phyloP scores from a whole-genome alignment of 2,888 invertebrate species.

The Cosmorhoe ocellata region DNA sequence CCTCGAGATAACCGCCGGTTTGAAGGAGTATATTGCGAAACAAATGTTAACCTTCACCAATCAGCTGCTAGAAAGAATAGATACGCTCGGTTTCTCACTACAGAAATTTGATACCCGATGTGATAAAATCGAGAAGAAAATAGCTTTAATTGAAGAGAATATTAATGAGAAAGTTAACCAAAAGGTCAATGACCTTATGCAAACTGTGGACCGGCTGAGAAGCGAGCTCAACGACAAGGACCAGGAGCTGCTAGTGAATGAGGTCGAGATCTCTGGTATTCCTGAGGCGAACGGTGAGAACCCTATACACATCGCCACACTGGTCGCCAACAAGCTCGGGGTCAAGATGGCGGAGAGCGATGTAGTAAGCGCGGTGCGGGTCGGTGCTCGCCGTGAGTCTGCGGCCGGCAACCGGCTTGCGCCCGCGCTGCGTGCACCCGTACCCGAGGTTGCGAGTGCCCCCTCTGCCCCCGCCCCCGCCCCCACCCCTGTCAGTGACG shows the following conservation, averaged over 20 bases:
- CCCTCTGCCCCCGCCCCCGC: not conserved
- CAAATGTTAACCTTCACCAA: conserved; percentile 2
- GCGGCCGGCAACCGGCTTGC: conserved; percentile 5
- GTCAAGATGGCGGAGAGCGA: conserved; percentile 25
- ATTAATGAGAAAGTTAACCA: not conserved
- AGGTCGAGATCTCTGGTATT: conserved; percentile 26
- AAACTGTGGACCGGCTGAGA: not conserved
- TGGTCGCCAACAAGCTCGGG: conserved; percentile 24
- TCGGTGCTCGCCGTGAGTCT: conserved; percentile 10
- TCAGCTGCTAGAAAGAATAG: conserved; percentile 1
- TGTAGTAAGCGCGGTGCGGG: conserved; percentile 24
- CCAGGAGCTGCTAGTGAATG: conserved; percentile 21
- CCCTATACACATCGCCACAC: conserved; percentile 10
- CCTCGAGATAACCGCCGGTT: not conserved
- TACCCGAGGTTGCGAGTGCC: not conserved
- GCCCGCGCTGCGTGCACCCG: not conserved
- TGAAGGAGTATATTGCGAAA: not conserved
- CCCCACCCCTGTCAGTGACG: not conserved
- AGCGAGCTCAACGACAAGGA: conserved; percentile 7
- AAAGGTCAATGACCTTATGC: conserved; percentile 4
- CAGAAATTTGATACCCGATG: not conserved
- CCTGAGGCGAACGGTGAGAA: conserved; percentile 25
- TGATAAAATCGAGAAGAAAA: not conserved
- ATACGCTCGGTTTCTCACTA: not conserved
- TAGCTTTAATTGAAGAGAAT: not conserved